Evolutionary conservation across 64 coral and sea anemone genomes (phyloP).

Genomic region (Pocillopora verrucosa): DNA sequence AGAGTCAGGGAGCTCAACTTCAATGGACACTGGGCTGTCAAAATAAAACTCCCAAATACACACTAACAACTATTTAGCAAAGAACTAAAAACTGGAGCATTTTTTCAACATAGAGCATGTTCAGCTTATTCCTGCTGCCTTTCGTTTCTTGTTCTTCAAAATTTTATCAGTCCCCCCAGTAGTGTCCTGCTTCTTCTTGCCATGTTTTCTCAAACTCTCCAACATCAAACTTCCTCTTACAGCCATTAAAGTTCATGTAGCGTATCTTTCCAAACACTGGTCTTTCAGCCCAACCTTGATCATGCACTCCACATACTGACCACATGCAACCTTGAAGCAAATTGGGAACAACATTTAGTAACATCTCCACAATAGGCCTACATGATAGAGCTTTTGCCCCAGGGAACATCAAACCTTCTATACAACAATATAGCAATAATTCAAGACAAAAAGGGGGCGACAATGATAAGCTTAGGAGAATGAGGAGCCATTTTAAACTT

Average conservation of each 20-base stretch:
- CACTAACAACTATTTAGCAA: no score
- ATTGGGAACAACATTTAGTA: not conserved
- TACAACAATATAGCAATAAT: no score
- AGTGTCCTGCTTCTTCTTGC: not conserved
- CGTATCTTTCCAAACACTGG: conserved; percentile 79
- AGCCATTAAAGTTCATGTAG: conserved; percentile 81
- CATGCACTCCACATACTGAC: conserved; percentile 84
- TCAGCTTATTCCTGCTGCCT: not conserved
- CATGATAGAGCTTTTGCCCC: no score
- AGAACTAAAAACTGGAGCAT: no score
- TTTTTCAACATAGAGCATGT: not conserved
- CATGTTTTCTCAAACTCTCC: conserved; percentile 46
- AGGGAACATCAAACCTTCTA: no score
- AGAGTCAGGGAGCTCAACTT: no score
- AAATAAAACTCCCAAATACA: no score
- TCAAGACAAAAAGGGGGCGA: no score
- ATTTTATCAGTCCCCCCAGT: not conserved
- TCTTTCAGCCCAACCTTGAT: conserved; percentile 78
- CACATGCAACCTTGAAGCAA: conserved; percentile 77
- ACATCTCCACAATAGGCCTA: not conserved
- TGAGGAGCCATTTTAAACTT: no score
- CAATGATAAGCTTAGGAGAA: no score
- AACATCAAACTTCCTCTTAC: conserved; percentile 86
- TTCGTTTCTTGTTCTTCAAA: not conserved
- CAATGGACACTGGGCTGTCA: no score